These are phyloP conservation scores for Cheumatopsyche charites DNA, from an alignment of 1,140 invertebrate genomes.

Conservation along the genomic window DNA sequence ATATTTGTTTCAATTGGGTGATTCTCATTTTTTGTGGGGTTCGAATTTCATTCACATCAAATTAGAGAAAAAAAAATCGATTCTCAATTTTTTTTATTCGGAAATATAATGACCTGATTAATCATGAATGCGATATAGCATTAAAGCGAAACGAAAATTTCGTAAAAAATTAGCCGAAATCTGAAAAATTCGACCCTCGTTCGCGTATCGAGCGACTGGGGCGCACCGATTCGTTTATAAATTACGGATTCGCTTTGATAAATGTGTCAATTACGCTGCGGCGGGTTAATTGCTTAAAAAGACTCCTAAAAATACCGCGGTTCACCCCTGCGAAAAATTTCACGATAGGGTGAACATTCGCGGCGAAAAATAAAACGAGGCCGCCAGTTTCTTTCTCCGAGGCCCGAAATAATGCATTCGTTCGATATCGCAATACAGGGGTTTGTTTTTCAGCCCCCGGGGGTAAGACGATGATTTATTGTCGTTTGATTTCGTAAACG, in stretches of 20 bases:
- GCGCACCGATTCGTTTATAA: slow-evolving; percentile 4
- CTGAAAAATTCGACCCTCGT: no score
- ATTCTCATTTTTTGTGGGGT: neutral
- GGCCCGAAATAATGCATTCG: slow-evolving; percentile 30
- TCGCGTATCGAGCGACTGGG: no score
- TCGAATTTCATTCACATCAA: no score
- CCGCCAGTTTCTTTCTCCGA: neutral
- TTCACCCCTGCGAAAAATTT: slow-evolving; percentile 6
- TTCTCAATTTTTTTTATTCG: no score
- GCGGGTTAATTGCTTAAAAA: slow-evolving; percentile 21
- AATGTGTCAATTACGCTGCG: slow-evolving; percentile 19
- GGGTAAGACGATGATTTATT: slow-evolving; percentile 28
- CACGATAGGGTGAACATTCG: slow-evolving; percentile 12
- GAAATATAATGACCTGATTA: no score
- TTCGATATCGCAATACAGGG: no score
- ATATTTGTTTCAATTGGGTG: neutral
- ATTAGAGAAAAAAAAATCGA: no score
- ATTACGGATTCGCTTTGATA: slow-evolving; percentile 8
- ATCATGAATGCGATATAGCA: no score
- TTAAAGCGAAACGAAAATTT: no score
- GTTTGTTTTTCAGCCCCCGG: slow-evolving; percentile 14
- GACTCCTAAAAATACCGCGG: neutral
- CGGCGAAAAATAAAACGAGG: slow-evolving; percentile 11
- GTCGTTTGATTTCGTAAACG: slow-evolving; percentile 11
- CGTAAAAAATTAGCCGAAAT: no score